Conservation (phyloP, 2,113 vertebrate species). For the Formicarius rufipectus region DNA sequence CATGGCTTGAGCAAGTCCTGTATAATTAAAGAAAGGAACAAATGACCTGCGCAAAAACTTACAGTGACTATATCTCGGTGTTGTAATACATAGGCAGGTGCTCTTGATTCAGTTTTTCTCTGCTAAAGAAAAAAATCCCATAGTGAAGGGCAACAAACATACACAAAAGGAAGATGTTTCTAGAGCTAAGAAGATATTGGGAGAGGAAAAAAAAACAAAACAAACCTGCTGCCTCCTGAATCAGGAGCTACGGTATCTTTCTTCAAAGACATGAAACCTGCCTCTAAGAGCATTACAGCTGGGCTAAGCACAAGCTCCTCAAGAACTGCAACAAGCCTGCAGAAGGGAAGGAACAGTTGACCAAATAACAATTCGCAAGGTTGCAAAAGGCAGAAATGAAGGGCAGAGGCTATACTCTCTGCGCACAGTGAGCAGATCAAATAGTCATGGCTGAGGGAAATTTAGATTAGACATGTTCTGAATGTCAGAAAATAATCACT, state of each 20-base stretch:
- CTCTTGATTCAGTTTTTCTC: neutral
- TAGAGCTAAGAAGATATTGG: neutral
- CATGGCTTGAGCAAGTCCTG: neutral
- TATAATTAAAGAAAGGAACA: neutral
- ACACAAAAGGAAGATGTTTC: neutral
- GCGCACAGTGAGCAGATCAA: neutral
- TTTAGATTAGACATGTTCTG: neutral
- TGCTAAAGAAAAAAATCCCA: neutral
- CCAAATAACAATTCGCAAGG: neutral
- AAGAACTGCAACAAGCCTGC: neutral
- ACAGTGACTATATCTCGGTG: neutral
- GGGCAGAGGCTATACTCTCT: neutral
- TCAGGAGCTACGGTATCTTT: neutral
- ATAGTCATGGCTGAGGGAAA: neutral
- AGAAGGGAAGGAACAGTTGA: neutral
- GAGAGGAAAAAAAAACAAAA: neutral
- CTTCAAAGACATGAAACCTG: neutral
- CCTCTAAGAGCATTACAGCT: neutral
- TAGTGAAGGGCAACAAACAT: neutral
- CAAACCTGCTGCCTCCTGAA: neutral
- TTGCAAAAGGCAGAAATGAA: neutral
- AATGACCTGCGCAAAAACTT: neutral
- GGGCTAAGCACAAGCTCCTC: neutral
- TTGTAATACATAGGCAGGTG: neutral
- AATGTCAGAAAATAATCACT: neutral